A percentile compares a stretch with the other conserved stretches of the same genome.
Evolutionary conservation across 2,797 vertebrate species (phyloP).

Genomic region (Pipistrellus pipistrellus): DNA sequence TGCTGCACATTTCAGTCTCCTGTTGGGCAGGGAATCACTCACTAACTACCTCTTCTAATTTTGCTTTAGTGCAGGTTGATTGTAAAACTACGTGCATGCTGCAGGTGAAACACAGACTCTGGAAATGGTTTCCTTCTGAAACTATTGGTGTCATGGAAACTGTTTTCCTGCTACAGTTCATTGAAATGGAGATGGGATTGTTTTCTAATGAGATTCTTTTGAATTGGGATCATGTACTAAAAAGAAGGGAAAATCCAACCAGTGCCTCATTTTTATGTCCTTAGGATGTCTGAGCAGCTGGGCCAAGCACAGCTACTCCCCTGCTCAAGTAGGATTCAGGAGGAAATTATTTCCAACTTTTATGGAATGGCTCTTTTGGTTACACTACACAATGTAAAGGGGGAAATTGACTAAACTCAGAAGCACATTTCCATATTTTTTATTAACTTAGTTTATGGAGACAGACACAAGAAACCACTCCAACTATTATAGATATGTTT

Average conservation of each 20-base stretch:
- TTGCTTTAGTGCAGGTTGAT: background rate
- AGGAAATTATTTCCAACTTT: slow-evolving; percentile 80
- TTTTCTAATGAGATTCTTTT: slow-evolving; percentile 74
- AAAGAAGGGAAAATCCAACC: slow-evolving; percentile 72
- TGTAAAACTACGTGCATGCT: background rate
- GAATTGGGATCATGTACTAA: slow-evolving; percentile 49
- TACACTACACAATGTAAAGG: slow-evolving; percentile 79
- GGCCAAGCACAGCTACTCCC: background rate
- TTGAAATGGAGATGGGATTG: slow-evolving; percentile 61
- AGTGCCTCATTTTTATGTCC: background rate
- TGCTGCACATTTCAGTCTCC: background rate
- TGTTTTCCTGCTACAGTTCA: slow-evolving; percentile 47
- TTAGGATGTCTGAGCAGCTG: slow-evolving; percentile 61
- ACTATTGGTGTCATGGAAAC: background rate
- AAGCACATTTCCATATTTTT: background rate
- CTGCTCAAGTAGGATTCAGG: slow-evolving; percentile 64
- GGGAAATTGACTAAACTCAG: slow-evolving; percentile 66
- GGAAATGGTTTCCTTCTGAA: slow-evolving; percentile 31
- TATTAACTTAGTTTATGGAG: slow-evolving; percentile 28
- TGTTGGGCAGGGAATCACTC: background rate
- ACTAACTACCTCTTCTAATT: background rate
- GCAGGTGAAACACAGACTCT: background rate
- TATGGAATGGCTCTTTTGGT: slow-evolving; percentile 68
- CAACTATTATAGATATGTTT: background rate
- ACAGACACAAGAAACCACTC: background rate